Percentiles rank a stretch among this genome's conserved stretches.
phyloP scores from a whole-genome alignment of 2,888 invertebrate genomes.

The Caenorhabditis zanzibari region DNA sequence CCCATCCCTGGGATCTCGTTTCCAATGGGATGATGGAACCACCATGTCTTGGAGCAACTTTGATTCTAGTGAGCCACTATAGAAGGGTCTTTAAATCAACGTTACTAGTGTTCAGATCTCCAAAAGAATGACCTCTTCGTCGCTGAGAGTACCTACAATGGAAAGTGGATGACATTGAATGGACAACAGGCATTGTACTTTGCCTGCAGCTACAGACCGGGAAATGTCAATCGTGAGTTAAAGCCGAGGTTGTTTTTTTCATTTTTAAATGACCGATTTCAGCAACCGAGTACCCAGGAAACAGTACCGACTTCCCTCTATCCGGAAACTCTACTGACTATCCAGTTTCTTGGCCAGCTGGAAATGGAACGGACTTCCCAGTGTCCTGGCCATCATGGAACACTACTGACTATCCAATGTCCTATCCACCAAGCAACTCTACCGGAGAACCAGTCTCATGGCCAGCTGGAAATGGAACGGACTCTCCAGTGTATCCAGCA shows the following conservation, averaged over 20 bases:
- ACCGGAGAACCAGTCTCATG: no score
- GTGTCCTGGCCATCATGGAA: neutral
- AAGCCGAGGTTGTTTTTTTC: neutral
- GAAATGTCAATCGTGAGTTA: neutral
- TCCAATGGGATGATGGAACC: constrained; percentile 41
- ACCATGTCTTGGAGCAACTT: constrained; percentile 27
- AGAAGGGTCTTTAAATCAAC: neutral
- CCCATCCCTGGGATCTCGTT: neutral
- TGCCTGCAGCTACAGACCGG: constrained; percentile 33
- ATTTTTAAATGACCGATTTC: neutral
- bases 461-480: neutral
- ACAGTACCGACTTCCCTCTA: neutral
- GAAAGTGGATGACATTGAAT: constrained; percentile 16
- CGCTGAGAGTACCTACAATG: constrained; percentile 13
- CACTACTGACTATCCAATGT: neutral
- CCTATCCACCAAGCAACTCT: no score
- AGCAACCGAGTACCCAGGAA: neutral
- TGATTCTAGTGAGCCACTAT: neutral
- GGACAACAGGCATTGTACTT: constrained; percentile 1
- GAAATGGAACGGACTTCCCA: neutral
- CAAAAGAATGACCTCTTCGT: neutral
- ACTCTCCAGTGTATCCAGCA: neutral
- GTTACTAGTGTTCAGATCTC: constrained; percentile 5
- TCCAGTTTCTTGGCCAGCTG: neutral
- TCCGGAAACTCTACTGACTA: neutral